Percentiles rank a stretch among this genome's conserved stretches.
Evolutionary conservation across 2,113 vertebrate genomes (phyloP).

Genomic region (human (Homo sapiens)): GRCh38 chr9:95527001-95527500

Average conservation of each 20-base stretch:
- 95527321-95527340: background rate
- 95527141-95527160: background rate
- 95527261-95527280: background rate
- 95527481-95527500: background rate
- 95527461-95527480: background rate
- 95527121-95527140: background rate
- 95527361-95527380: background rate
- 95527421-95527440: background rate
- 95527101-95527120: background rate
- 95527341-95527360: background rate
- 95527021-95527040: background rate
- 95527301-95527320: background rate
- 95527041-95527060: background rate
- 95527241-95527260: background rate
- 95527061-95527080: background rate
- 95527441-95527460: background rate
- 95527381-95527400: background rate
- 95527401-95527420: background rate
- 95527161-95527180: background rate
- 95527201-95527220: background rate
- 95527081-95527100: background rate
- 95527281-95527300: background rate
- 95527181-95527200: conserved; percentile 23
- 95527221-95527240: background rate
- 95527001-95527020: background rate